Evolutionary conservation across 64 coral and sea anemone species (phyloP).

Genomic region (Montipora foliosa): DNA sequence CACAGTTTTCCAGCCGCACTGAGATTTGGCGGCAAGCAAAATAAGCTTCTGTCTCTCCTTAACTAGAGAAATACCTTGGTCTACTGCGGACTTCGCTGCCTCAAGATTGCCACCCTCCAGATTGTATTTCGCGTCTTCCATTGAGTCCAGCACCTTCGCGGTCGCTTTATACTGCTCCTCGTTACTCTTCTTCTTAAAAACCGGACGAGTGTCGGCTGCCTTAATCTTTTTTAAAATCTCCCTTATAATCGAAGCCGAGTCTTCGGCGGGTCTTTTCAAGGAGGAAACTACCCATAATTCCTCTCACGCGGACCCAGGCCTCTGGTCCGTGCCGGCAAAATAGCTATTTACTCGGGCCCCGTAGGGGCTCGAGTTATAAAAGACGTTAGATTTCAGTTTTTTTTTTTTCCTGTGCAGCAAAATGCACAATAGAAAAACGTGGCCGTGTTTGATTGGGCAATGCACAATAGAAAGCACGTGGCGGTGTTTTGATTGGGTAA

Average conservation of each 20-base stretch:
- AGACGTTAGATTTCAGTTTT: too few relatives aligned
- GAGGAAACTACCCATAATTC: neutral
- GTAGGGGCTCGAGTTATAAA: too few relatives aligned
- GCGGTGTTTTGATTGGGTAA: too few relatives aligned
- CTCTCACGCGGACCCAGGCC: too few relatives aligned
- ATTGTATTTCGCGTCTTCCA: conserved; percentile 47
- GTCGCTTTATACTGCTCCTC: conserved; percentile 48
- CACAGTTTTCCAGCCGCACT: conserved; percentile 52
- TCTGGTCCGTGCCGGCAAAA: too few relatives aligned
- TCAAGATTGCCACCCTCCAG: conserved; percentile 11
- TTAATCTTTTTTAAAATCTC: conserved; percentile 7
- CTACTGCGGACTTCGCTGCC: conserved; percentile 33
- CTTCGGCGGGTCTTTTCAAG: conserved; percentile 26
- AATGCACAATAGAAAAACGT: too few relatives aligned
- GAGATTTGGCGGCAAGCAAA: conserved; percentile 9
- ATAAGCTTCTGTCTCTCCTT: conserved; percentile 49
- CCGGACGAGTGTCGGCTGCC: neutral
- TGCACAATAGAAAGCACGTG: too few relatives aligned
- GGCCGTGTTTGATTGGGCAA: too few relatives aligned
- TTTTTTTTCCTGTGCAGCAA: too few relatives aligned
- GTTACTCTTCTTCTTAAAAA: conserved; percentile 47
- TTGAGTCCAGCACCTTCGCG: conserved; percentile 24
- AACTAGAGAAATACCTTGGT: conserved; percentile 26
- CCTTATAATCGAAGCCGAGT: conserved; percentile 4
- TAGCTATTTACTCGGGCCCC: too few relatives aligned